Evolutionary conservation across 2,797 vertebrate genomes (phyloP).

Genomic region (Otus scops): DNA sequence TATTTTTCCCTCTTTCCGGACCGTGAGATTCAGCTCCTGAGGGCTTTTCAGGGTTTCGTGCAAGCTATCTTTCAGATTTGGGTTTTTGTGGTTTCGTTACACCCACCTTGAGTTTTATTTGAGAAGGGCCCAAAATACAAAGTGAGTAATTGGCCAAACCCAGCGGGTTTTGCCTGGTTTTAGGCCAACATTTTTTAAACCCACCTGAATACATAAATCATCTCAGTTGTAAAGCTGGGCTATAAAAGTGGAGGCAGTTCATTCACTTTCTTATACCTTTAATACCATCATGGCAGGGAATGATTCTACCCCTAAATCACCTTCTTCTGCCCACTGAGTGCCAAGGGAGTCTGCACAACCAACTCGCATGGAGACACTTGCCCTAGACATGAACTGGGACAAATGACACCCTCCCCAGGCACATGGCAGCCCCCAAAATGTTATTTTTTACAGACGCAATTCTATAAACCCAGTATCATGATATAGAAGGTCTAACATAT

Average conservation of each 20-base stretch:
- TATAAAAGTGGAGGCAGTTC: background rate
- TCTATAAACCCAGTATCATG: background rate
- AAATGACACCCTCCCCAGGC: background rate
- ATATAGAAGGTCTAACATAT: background rate
- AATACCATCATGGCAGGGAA: background rate
- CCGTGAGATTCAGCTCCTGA: background rate
- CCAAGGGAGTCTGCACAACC: background rate
- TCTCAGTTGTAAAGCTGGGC: background rate
- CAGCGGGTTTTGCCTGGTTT: background rate
- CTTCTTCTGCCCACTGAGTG: background rate
- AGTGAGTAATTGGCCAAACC: background rate
- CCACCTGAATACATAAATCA: constrained; percentile 27
- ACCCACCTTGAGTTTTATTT: background rate
- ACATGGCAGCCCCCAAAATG: background rate
- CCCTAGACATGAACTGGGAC: background rate
- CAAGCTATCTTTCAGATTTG: background rate
- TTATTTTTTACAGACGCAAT: background rate
- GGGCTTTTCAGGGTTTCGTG: background rate
- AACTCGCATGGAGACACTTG: background rate
- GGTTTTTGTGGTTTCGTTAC: background rate
- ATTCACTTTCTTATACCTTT: background rate
- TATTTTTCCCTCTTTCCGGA: background rate
- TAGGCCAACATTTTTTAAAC: background rate
- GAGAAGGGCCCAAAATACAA: background rate
- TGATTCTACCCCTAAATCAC: background rate